These are phyloP conservation scores for Menidia menidia DNA, from an alignment of 2,797 vertebrate genomes.

Conservation along the genomic window DNA sequence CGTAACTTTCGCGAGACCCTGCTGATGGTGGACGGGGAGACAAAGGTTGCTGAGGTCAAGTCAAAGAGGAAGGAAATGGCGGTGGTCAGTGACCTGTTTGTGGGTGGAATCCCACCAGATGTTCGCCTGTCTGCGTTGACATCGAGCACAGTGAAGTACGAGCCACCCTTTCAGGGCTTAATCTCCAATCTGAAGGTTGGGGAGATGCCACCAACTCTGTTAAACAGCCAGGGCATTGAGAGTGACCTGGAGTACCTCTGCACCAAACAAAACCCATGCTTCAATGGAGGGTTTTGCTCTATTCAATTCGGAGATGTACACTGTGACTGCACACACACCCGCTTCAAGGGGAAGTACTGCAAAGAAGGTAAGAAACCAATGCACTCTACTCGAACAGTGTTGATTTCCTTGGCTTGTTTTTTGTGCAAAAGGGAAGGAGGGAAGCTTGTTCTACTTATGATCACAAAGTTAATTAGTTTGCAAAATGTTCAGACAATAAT, in stretches of 20 bases:
- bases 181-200: conserved; percentile 93
- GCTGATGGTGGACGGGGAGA: conserved; percentile 90
- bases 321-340: conserved; percentile 92
- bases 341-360: conserved; percentile 92
- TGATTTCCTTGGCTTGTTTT: background rate
- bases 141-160: conserved; percentile 94
- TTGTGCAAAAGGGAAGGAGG: background rate
- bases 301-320: conserved; percentile 88
- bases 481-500: no score
- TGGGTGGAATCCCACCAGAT: conserved; percentile 93
- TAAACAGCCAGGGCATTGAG: conserved; percentile 92
- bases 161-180: conserved; percentile 90
- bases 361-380: conserved; percentile 88
- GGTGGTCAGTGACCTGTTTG: conserved; percentile 94
- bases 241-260: conserved; percentile 88
- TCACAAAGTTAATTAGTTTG: background rate
- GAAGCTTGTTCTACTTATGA: background rate
- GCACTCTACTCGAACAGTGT: background rate
- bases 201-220: conserved; percentile 87
- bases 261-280: conserved; percentile 91
- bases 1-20: conserved; percentile 90
- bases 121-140: conserved; percentile 92
- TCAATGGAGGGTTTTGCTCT: conserved; percentile 89
- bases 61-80: conserved; percentile 94
- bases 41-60: conserved; percentile 88